Evolutionary conservation across 2,113 vertebrate genomes (phyloP), one percentile per base, ranked within the genome.

Genomic region (Pimephales promelas): DNA sequence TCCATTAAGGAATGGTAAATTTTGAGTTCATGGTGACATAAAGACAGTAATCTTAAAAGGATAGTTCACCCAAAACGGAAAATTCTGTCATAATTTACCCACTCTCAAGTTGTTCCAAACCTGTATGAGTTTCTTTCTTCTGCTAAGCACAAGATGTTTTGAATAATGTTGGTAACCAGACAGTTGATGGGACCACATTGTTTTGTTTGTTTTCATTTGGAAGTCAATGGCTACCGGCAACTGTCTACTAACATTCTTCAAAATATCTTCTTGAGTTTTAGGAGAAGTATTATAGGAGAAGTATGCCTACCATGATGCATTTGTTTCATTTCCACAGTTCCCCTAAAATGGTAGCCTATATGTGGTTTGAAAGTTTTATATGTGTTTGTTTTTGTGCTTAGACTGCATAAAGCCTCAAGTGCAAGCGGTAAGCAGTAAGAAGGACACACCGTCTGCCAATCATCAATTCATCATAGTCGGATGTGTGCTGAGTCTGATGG

Each of bases 331-430:
- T 71, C 0, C 10, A n/a, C 22, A 22, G 36, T n/a, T 77, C 10
- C 18, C 16, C 10, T 76, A 18, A 36, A 59, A 16, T 77, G 11
- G 24, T 40, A 40, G 7, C 36, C 36, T 18, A 40, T 16, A 26
- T 28, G 76, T 20, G 14, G 1, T 28, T 9, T 22, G 28, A 45
- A 20, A 13, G 2, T 49, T 6, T 24, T 40, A 1, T 40, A 22
- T 43, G 34, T 78, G 14, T 43, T 31, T 78, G 36, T 78, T 59
- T 77, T 77, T 59, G 20, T 78, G 28, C n/a, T 66, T 64, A 79
- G 79, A 54, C 7, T 81, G 79, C 64, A 40, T 40, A 18, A 34
- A 34, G 28, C 62, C 26, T 68, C 47, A 66, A 34, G 3, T 68
- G 11, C 62, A 81, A 68, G 45, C 2, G 10, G 79, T 70, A 28